Conservation (phyloP, 2,797 vertebrate genomes). For the Acipenser ruthenus region DNA sequence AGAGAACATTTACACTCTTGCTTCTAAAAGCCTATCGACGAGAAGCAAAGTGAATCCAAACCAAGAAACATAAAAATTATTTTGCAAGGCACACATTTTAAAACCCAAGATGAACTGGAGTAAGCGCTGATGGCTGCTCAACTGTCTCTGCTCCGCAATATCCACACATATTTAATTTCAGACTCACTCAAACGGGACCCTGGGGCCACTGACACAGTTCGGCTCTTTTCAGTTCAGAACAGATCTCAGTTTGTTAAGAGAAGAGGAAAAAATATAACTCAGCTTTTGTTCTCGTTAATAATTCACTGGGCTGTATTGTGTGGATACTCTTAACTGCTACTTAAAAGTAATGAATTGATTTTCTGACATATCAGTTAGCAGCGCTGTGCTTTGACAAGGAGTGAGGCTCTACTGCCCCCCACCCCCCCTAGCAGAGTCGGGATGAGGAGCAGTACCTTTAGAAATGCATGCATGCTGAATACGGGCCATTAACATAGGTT, state of each 20-base stretch:
- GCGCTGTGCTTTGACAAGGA: constrained; percentile 61
- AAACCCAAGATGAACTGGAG: too few species aligned
- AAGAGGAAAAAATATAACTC: constrained; percentile 39
- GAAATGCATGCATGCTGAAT: too few species aligned
- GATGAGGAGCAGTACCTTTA: too few species aligned
- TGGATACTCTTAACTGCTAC: constrained; percentile 84
- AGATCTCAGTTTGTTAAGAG: constrained; percentile 48
- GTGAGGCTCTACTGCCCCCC: constrained; percentile 24
- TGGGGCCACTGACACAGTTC: not conserved
- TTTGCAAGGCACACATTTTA: too few species aligned
- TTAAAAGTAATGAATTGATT: constrained; percentile 99
- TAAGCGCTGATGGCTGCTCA: too few species aligned
- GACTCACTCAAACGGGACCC: not conserved
- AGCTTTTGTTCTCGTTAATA: constrained; percentile 76
- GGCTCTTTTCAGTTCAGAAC: constrained; percentile 18
- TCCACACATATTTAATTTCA: too few species aligned
- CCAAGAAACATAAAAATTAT: too few species aligned
- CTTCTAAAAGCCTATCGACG: too few species aligned
- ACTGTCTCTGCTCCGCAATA: too few species aligned
- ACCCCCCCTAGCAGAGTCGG: constrained; percentile 5
- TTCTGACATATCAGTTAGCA: constrained; percentile 97
- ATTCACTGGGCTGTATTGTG: constrained; percentile 82
- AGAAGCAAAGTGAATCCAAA: too few species aligned
- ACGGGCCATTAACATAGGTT: too few species aligned
- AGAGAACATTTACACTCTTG: too few species aligned